phyloP scores from a whole-genome alignment of 2,888 invertebrate genomes.

The Diadegma fenestrale region DNA sequence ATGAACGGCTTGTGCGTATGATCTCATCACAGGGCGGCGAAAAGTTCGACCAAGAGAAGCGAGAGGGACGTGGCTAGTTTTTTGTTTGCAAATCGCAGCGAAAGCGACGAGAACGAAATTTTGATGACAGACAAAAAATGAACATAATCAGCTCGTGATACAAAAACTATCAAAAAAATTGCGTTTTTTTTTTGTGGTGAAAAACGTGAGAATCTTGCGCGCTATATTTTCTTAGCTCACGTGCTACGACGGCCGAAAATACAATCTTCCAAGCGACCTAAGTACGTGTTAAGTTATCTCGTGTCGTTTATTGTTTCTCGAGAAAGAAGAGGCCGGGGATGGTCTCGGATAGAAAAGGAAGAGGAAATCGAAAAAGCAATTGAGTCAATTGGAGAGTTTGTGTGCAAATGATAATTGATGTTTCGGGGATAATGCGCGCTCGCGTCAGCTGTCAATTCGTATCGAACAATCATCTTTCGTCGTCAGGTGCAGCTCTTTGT shows the following conservation, averaged over 20 bases:
- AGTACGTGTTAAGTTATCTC: slow-evolving; percentile 56
- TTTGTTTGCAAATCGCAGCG: slow-evolving; percentile 22
- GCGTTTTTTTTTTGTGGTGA: background rate
- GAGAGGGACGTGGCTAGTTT: slow-evolving; percentile 58
- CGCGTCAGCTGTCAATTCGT: slow-evolving; percentile 47
- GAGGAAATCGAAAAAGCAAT: slow-evolving; percentile 41
- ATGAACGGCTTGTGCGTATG: slow-evolving; percentile 56
- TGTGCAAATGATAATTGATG: slow-evolving; percentile 24
- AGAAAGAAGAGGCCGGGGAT: slow-evolving; percentile 14
- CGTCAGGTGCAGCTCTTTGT: slow-evolving; percentile 56
- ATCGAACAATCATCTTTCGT: slow-evolving; percentile 53
- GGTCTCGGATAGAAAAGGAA: slow-evolving; percentile 4
- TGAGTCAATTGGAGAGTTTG: slow-evolving; percentile 53
- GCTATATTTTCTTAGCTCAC: slow-evolving; percentile 58
- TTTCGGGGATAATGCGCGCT: background rate
- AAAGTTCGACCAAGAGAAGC: slow-evolving; percentile 61
- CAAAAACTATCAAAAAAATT: slow-evolving; percentile 1
- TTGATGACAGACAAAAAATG: slow-evolving; percentile 20
- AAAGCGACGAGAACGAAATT: slow-evolving; percentile 17
- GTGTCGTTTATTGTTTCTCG: slow-evolving; percentile 15
- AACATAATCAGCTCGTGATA: slow-evolving; percentile 39
- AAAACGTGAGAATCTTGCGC: slow-evolving; percentile 51
- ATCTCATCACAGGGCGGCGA: slow-evolving; percentile 60
- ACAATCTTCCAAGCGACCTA: slow-evolving; percentile 68
- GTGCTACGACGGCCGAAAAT: slow-evolving; percentile 61